Conservation (phyloP, 2,797 vertebrate species). For the Trachurus trachurus region DNA sequence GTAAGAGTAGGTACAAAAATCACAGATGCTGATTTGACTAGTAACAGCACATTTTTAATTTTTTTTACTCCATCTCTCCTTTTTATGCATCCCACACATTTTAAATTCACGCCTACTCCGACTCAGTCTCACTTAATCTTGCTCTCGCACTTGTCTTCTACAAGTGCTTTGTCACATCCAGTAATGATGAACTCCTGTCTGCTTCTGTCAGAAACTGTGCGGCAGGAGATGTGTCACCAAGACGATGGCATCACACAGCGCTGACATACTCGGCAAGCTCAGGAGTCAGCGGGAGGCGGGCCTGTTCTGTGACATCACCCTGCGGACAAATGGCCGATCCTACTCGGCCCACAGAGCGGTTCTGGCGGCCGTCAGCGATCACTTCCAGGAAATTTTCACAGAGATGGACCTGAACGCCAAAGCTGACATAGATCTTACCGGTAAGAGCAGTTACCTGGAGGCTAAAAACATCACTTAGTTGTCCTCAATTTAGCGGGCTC, state of each 20-base stretch:
- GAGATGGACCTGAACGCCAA: conserved; percentile 84
- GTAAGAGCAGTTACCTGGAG: conserved; percentile 64
- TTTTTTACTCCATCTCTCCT: background rate
- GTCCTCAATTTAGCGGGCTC: background rate
- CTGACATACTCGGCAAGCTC: conserved; percentile 84
- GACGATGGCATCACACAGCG: conserved; percentile 81
- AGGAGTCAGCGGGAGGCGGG: conserved; percentile 87
- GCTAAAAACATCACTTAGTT: background rate
- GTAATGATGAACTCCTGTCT: conserved; percentile 10
- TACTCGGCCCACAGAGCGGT: conserved; percentile 88
- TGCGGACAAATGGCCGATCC: conserved; percentile 82
- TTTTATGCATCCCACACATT: conserved; percentile 38
- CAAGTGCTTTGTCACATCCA: conserved; percentile 11
- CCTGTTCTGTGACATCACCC: conserved; percentile 88
- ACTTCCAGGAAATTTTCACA: conserved; percentile 89
- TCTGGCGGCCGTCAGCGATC: conserved; percentile 89
- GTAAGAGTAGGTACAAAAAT: conserved; percentile 60
- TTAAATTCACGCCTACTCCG: conserved; percentile 41
- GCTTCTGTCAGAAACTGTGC: conserved; percentile 34
- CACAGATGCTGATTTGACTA: background rate
- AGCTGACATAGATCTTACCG: conserved; percentile 87
- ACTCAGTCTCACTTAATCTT: conserved; percentile 31
- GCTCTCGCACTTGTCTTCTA: conserved; percentile 21
- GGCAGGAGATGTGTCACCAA: conserved; percentile 78
- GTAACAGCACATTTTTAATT: background rate